Evolutionary conservation across 1,140 invertebrate species (phyloP), one percentile per base, ranked within the genome.

Genomic region (Aphidius gifuensis): DNA sequence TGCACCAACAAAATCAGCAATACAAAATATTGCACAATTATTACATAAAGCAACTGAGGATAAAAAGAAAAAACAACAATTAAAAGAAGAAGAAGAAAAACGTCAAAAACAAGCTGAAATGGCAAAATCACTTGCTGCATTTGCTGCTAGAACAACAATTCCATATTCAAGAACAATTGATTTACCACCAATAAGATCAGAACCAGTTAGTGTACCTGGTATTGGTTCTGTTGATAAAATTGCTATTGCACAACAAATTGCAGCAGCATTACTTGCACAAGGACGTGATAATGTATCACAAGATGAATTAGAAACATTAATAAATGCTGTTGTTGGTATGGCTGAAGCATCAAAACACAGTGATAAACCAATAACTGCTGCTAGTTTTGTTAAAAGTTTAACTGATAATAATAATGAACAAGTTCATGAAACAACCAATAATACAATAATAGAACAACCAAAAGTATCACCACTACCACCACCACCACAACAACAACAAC

Each of bases 281-380:
- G 91, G 91, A 45, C 87, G 88, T 74, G 89, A 88, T 0, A 87
- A 92, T 76, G 87, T 93, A 2, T 86, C 87, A 4, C 86, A 89
- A 55, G 85, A 86, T 49, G 90, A 93, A 71, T 76, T 93, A 50
- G 88, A 90, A 72, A 86, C 87, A 54, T 78, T 93, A 2, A 87
- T 92, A 7, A 89, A 90, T 64, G 86, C 90, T 16, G 89, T 91
- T 21, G 86, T 91, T 39, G 83, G 85, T 60, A 86, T 89, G 82
- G 83, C 85, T 0, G 82, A 86, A 68, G 84, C 84, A 8, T 83
- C 84, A 0, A 81, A 82, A 68, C 73, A 83, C 60, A 76, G 80
- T 6, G 79, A 82, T 9, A 82, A 85, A 67, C 80, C 83, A 0
- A 77, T 84, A 6, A 84, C 83, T 0, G 81, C 84, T 1, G 84